Evolutionary conservation across 1,140 invertebrate species (phyloP), one percentile per base, ranked within the genome.

Genomic region (Rhynchophorus ferrugineus): DNA sequence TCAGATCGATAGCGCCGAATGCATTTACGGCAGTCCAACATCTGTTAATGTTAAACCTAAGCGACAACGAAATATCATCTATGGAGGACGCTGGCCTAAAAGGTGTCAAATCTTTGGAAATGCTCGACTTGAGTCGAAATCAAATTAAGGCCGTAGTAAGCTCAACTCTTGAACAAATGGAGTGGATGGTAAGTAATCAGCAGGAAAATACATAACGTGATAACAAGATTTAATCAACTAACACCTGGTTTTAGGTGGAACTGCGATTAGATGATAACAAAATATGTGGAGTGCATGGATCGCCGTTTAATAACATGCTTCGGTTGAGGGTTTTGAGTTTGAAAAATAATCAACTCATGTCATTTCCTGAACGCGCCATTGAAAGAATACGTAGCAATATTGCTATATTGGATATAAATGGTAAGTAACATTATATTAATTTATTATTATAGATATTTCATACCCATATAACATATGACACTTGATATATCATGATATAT

Each of bases 401-500:
- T 44, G 86, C 87, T 5, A 77, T 87, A 58, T 72, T 92, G 17
- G 88, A 91, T 69, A 82, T 92, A 48, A 86, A 90, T 70, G 88
- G 87, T 89, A 74, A 74, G 73, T n/a, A n/a, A n/a, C n/a, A n/a
- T n/a, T n/a, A n/a, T n/a, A n/a, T n/a, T n/a, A n/a, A n/a, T n/a
- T n/a, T n/a, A n/a, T n/a, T n/a, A n/a, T n/a, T n/a, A n/a, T n/a
- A n/a, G n/a, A n/a, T n/a, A n/a, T n/a, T n/a, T n/a, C n/a, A n/a
- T n/a, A n/a, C n/a, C n/a, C n/a, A n/a, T n/a, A n/a, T n/a, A n/a
- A n/a, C n/a, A n/a, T n/a, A n/a, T n/a, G n/a, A n/a, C n/a, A n/a
- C n/a, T n/a, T n/a, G n/a, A n/a, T n/a, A n/a, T n/a, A n/a, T n/a
- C n/a, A n/a, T n/a, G n/a, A n/a, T n/a, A n/a, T n/a, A n/a, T n/a